Base-by-base conservation (phyloP, 2,797 vertebrate genomes). In the Macropodus opercularis region DNA sequence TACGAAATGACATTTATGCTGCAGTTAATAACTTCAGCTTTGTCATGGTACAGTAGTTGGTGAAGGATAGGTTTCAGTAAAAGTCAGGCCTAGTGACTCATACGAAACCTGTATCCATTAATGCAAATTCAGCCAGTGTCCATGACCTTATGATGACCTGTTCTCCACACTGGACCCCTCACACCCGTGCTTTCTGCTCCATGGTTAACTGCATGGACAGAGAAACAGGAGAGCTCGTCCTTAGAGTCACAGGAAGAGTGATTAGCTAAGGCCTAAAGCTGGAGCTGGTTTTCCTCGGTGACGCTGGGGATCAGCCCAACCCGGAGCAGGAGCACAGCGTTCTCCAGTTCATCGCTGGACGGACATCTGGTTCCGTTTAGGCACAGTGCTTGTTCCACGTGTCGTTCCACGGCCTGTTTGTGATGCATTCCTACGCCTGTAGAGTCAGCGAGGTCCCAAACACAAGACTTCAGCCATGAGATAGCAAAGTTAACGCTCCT, bases 291-390 rank as follows among this genome's bases (percentile, higher is more conserved):
- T 77, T 46, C 79, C 62, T 71, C 31, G 7, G 79, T 80, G 81
- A 85, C 69, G 81, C 79, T 59, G 54, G 73, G 81, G 76, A 83
- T 77, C 81, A 57, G 85, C 81, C 83, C 80, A 80, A 49, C 80
- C 80, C 85, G 35, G 75, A 46, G 62, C 54, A 2, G 69, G 71
- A 83, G 83, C 77, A 56, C 80, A 67, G 78, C 6, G 38, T 60
- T 80, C 79, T 72, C 51, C 24, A 56, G 67, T 84, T 82, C 83
- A 75, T 44, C 69, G 82, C 69, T 46, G 77, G 40, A 74, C 52
- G 42, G 87, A 87, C 92, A 93, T 92, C 90, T 92, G 92, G 87
- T 90, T 87, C 79, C 72, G 75, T 85, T 92, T 91, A 90, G 68
- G 64, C 48, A 0, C 64, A 36, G 77, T 84, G 75, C 84, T 89